Conservation (phyloP, 2,113 vertebrate species). For the Pluvialis apricaria region DNA sequence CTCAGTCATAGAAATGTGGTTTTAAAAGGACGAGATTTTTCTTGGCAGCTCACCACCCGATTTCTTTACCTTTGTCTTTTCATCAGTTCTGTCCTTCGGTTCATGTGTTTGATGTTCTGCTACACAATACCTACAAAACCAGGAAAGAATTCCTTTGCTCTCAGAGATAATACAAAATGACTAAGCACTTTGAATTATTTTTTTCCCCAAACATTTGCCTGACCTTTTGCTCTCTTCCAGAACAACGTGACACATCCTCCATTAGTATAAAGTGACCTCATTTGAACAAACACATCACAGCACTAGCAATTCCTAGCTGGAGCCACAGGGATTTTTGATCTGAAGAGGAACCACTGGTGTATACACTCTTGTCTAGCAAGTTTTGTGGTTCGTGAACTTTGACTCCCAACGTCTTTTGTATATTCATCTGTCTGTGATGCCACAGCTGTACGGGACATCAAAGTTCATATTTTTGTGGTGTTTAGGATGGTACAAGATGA, state of each 20-base stretch:
- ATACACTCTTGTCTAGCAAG: background rate
- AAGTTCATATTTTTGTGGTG: background rate
- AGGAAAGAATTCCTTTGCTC: background rate
- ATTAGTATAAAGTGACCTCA: rapidly evolving
- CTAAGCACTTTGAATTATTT: background rate
- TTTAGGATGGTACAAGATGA: background rate
- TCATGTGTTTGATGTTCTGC: background rate
- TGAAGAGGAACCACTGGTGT: background rate
- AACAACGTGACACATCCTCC: background rate
- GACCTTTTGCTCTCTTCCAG: background rate
- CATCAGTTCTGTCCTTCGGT: background rate
- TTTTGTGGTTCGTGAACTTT: background rate
- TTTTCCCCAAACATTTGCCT: background rate
- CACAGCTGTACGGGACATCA: background rate
- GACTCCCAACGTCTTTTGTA: background rate
- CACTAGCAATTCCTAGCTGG: background rate
- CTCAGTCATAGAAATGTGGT: background rate
- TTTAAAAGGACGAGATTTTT: background rate
- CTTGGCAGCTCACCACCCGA: background rate
- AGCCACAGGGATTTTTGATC: background rate
- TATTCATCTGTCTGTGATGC: background rate
- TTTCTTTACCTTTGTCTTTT: background rate
- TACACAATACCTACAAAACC: background rate
- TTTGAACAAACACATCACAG: background rate
- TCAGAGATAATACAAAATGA: background rate